Percentiles rank a stretch among this genome's conserved stretches.
Evolutionary conservation across 2,888 invertebrate species (phyloP).

Genomic region (Cryptus viduatorius): DNA sequence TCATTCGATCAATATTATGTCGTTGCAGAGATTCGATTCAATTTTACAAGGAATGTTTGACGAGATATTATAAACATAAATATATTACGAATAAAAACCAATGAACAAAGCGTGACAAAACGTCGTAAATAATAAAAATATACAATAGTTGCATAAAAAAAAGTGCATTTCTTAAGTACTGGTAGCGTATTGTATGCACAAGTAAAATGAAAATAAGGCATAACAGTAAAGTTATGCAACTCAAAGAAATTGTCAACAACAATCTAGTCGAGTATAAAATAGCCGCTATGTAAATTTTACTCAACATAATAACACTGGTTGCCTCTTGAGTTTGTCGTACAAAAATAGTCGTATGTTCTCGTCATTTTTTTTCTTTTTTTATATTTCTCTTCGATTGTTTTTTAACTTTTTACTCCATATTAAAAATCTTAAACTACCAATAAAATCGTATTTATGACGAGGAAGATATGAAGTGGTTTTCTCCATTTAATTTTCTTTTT

Average conservation of each 20-base stretch:
- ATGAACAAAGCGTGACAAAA: conserved; percentile 33
- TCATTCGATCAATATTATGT: conserved; percentile 38
- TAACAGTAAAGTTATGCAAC: conserved; percentile 25
- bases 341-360: conserved; percentile 56
- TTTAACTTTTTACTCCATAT: conserved; percentile 19
- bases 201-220: conserved; percentile 4
- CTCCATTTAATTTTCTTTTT: conserved; percentile 1
- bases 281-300: conserved; percentile 31
- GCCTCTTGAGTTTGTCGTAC: conserved; percentile 46
- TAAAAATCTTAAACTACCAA: conserved; percentile 8
- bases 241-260: conserved; percentile 34
- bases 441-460: conserved; percentile 22
- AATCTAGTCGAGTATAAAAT: conserved; percentile 48
- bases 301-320: conserved; percentile 51
- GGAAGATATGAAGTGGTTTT: conserved; percentile 20
- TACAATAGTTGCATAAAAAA: conserved; percentile 35
- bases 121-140: conserved; percentile 42
- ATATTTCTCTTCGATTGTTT: conserved; percentile 1
- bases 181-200: conserved; percentile 45
- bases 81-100: conserved; percentile 37
- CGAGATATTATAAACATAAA: conserved; percentile 45
- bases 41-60: conserved; percentile 63
- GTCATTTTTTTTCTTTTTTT: conserved; percentile 31
- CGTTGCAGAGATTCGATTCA: conserved; percentile 44
- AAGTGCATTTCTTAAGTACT: conserved; percentile 59